Evolutionary conservation across 2,888 invertebrate species (phyloP), one percentile per base, ranked within the genome.

Genomic region (Leuctra nigra): DNA sequence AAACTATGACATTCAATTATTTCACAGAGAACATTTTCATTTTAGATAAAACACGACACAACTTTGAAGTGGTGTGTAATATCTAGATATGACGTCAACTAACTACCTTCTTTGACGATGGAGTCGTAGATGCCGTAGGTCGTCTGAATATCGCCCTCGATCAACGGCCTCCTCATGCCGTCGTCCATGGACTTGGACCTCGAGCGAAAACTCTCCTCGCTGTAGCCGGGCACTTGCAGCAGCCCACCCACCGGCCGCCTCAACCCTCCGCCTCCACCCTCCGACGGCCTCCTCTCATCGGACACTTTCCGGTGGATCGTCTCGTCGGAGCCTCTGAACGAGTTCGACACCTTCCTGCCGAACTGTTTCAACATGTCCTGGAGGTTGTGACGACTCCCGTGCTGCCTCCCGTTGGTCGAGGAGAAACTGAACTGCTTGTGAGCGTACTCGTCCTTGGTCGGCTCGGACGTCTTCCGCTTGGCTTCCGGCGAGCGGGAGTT

Each of bases 111-210:
- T 72, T 76, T 77, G 18, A 91, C 75, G 67, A 91, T 91, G 63
- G 80, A 78, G 63, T 91, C 88, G 70, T 82, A 91, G 66, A 91
- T 89, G 68, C 82, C 79, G 68, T 91, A 91, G 4, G 89, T 90
- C 7, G 87, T 80, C 53, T 85, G 89, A 68, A 89, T 88, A 68
- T 91, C 90, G 59, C 81, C 79, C n/a, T 44, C 59, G 76, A 77
- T 39, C 59, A 59, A 24, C 63, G 76, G 72, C 39, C 77, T 71
- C 52, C 78, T 72, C 48, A 79, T 78, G 3, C 73, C 72, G 35
- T 78, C 78, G 69, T 90, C 91, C 63, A 90, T 74, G 50, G 89
- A 89, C 68, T 88, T 88, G 39, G 89, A 89, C 47, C 91, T 77
- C 46, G 80, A 81, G 16, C 91, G 77, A 68, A 89, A 90, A 65